These are phyloP conservation scores for Lasioglossum morio DNA, from an alignment of 2,888 invertebrate genomes.

Conservation along the genomic window DNA sequence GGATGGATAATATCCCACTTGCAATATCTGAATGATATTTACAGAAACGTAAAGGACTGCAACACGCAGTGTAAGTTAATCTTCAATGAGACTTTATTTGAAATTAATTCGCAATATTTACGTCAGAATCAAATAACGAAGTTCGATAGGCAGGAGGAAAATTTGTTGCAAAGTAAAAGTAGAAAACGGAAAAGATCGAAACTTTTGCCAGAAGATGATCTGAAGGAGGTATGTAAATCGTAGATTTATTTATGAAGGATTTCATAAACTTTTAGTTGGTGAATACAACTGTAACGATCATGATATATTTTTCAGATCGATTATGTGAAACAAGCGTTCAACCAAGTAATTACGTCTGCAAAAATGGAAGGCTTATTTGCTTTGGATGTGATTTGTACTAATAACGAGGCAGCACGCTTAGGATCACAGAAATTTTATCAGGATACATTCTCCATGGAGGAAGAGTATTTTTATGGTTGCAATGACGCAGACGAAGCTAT, in stretches of 20 bases:
- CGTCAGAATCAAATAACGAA: conserved; percentile 77
- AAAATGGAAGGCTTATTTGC: conserved; percentile 73
- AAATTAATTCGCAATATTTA: conserved; percentile 84
- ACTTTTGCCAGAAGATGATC: conserved; percentile 68
- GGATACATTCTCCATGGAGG: conserved; percentile 77
- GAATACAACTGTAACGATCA: conserved; percentile 54
- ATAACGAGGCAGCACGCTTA: conserved; percentile 82
- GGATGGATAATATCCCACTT: conserved; percentile 86
- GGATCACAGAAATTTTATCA: conserved; percentile 83
- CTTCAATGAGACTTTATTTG: conserved; percentile 84
- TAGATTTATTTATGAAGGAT: background rate
- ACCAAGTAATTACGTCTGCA: conserved; percentile 69
- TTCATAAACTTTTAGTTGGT: background rate
- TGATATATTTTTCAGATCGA: conserved; percentile 75
- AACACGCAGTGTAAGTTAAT: conserved; percentile 69
- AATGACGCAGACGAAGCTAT: conserved; percentile 86
- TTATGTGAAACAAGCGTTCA: conserved; percentile 75
- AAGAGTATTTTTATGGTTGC: conserved; percentile 85
- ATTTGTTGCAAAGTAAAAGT: conserved; percentile 78
- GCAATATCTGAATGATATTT: conserved; percentile 84
- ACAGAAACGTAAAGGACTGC: conserved; percentile 79
- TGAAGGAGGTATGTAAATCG: conserved; percentile 71
- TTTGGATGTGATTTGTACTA: conserved; percentile 67
- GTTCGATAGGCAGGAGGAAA: conserved; percentile 40
- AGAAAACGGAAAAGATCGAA: conserved; percentile 74